Evolutionary conservation across 2,888 invertebrate species (phyloP), one percentile per base, ranked within the genome.

Genomic region (Pristionchus maxplancki): DNA sequence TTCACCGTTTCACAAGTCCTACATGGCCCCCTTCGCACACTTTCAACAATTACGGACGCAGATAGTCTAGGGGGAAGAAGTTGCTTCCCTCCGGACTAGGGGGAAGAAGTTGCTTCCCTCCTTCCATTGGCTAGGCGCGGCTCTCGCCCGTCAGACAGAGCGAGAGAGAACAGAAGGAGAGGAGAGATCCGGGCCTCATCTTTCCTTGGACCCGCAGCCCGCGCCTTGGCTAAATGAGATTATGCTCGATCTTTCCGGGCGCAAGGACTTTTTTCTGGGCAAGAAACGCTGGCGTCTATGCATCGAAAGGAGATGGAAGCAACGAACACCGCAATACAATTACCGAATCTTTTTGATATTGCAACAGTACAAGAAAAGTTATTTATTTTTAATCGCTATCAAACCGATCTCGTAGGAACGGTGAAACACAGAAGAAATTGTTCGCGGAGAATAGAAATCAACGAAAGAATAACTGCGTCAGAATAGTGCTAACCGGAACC

Each of bases 161-260:
- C 58, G 58, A 58, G n/a, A 58, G 20, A n/a, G n/a, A n/a, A n/a
- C 58, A n/a, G 20, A 8, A 5, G 9, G 58, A 58, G n/a, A 5
- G 5, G n/a, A 58, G 58, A 58, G 58, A 58, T 4, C 6, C 24
- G 11, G 28, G 34, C 34, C 34, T 53, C 53, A 50, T 58, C 82
- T 83, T 58, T 53, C 15, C 82, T 83, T 17, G 44, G 40, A 20
- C 48, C 44, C 74, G 34, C 24, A 24, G 31, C 74, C 37, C 37
- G 71, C 20, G 37, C 37, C 13, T 71, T 31, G 71, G 28, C 78
- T n/a, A 78, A 40, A 78, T 40, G 28, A 24, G 78, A 78, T 78
- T 78, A 78, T 78, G 78, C 78, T 40, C 78, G 78, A 78, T 78
- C 78, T 78, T 78, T 78, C 28, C 44, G 78, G 78, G 44, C 74